phyloP scores from a whole-genome alignment of 2,888 invertebrate genomes.

The Sepioteuthis lessoniana region DNA sequence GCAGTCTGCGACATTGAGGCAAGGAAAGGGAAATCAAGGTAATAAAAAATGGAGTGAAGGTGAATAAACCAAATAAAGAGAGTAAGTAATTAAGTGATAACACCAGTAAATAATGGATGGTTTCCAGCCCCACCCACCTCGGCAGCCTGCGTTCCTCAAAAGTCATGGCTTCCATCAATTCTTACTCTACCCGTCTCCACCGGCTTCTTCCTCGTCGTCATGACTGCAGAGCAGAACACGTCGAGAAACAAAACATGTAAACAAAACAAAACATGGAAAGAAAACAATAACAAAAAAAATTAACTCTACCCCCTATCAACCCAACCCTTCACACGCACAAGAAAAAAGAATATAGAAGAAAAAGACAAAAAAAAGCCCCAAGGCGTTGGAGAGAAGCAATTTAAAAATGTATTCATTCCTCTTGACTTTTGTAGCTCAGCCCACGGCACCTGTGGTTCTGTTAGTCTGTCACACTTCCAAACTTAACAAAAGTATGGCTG shows the following conservation, averaged over 20 bases:
- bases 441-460: not conserved
- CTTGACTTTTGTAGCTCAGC: too few species aligned
- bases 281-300: too few species aligned
- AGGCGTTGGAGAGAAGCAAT: not conserved
- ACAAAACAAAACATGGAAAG: not conserved
- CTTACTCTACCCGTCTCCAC: not conserved
- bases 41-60: not conserved
- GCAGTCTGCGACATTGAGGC: not conserved
- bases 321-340: too few species aligned
- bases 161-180: not conserved
- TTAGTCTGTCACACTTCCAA: constrained; percentile 11
- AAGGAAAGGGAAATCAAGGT: not conserved
- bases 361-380: not conserved
- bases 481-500: constrained; percentile 33
- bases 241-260: not conserved
- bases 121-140: not conserved
- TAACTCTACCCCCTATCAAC: too few species aligned
- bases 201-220: not conserved
- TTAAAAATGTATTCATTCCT: not conserved
- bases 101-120: not conserved
- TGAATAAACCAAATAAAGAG: not conserved
- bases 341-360: not conserved
- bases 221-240: not conserved
- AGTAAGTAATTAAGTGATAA: constrained; percentile 20
- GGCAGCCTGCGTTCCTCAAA: not conserved